Conservation (phyloP, 30 jellyfish, hydroid and myxozoan genomes). For the Cassiopea andromeda region DNA sequence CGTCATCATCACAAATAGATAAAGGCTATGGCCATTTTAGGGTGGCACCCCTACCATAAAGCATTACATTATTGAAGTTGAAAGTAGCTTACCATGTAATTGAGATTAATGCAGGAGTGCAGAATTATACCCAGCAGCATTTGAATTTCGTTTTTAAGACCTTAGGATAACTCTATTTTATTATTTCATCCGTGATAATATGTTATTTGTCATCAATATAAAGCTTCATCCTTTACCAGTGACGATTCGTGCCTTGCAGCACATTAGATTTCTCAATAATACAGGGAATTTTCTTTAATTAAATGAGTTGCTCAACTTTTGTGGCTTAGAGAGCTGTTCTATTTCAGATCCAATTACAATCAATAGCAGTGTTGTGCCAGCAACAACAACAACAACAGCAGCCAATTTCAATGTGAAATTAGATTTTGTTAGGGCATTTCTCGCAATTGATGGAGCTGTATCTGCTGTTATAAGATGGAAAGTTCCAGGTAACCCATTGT, state of each 20-base stretch:
- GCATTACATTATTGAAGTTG: no score
- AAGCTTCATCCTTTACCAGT: no score
- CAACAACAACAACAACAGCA: neutral
- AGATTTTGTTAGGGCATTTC: neutral
- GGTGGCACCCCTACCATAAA: no score
- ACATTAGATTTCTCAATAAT: neutral
- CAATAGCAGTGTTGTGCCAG: neutral
- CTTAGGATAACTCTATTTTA: no score
- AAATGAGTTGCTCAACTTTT: neutral
- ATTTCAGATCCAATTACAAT: neutral
- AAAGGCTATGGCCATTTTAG: no score
- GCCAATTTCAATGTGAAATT: neutral
- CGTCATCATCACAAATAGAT: no score
- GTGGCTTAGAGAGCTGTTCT: neutral
- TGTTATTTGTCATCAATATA: no score
- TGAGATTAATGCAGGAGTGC: no score
- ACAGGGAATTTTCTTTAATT: neutral
- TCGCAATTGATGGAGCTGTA: conserved; percentile 10
- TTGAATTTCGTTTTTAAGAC: no score
- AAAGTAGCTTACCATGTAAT: no score
- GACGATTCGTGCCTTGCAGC: neutral
- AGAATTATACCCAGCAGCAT: no score
- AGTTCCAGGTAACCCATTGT: conserved; percentile 49
- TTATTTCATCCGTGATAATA: no score
- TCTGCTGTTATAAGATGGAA: conserved; percentile 45